These are phyloP conservation scores for Corydoras maculifer DNA, from an alignment of 2,113 vertebrate genomes.

Conservation along the genomic window DNA sequence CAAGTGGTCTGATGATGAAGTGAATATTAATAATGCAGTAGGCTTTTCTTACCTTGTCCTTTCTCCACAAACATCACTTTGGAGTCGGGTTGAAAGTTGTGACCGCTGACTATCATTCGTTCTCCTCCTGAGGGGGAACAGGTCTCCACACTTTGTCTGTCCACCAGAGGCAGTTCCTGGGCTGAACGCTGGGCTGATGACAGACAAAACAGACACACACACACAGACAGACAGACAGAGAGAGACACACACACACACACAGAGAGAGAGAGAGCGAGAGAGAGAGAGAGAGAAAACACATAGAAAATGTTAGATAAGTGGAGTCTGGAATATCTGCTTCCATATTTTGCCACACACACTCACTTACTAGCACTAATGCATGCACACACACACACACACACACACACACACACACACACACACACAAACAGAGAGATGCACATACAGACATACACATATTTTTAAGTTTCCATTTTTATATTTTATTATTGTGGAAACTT, in stretches of 20 bases:
- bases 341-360: no score
- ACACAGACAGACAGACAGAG: not conserved
- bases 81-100: constrained; percentile 94
- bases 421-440: no score
- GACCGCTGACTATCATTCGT: constrained; percentile 84
- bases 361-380: no score
- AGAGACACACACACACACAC: not conserved
- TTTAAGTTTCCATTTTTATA: no score
- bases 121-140: constrained; percentile 80
- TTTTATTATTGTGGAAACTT: no score
- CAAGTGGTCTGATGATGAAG: not conserved
- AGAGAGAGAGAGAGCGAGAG: no score
- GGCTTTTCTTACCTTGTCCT: constrained; percentile 77
- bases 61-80: constrained; percentile 98
- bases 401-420: not conserved
- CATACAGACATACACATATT: not conserved
- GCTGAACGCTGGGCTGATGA: constrained; percentile 87
- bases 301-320: no score
- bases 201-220: not conserved
- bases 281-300: no score
- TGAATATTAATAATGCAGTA: not conserved
- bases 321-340: no score
- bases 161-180: constrained; percentile 95
- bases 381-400: no score
- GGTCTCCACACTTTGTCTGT: constrained; percentile 87